Evolutionary conservation across 2,888 invertebrate genomes (phyloP).

Genomic region (Calameuta idolon): DNA sequence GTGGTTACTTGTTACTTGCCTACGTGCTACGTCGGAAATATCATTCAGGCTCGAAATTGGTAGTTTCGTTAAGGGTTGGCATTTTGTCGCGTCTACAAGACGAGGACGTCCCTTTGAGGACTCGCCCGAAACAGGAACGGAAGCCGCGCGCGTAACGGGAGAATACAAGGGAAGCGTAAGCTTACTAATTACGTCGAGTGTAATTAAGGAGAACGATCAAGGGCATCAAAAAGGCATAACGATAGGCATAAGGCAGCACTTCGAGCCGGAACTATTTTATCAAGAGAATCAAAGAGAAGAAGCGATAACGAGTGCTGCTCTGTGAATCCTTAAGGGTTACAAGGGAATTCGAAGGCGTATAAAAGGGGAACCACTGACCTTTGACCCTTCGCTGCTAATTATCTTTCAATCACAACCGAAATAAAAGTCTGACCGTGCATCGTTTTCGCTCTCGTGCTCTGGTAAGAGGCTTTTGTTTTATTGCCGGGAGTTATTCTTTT

Average conservation of each 20-base stretch:
- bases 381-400: constrained; percentile 26
- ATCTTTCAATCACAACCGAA: constrained; percentile 35
- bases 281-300: too few relatives aligned
- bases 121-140: too few relatives aligned
- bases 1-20: neutral
- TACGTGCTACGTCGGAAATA: constrained; percentile 1
- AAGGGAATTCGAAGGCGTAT: neutral
- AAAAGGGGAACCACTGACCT: constrained; percentile 24
- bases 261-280: too few relatives aligned
- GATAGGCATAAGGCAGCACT: too few relatives aligned
- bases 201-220: too few relatives aligned
- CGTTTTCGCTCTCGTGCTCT: constrained; percentile 1
- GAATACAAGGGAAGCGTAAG: too few relatives aligned
- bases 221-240: too few relatives aligned
- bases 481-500: constrained; percentile 32
- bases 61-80: neutral
- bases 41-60: neutral
- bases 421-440: constrained; percentile 23
- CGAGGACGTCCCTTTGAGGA: neutral
- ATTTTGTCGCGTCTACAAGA: constrained; percentile 7
- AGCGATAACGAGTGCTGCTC: too few relatives aligned
- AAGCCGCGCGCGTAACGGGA: too few relatives aligned
- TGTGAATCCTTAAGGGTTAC: too few relatives aligned
- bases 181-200: too few relatives aligned
- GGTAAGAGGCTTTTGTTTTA: constrained; percentile 17